Base-by-base conservation (phyloP, 2,797 vertebrate genomes). In the Mastacembelus armatus region DNA sequence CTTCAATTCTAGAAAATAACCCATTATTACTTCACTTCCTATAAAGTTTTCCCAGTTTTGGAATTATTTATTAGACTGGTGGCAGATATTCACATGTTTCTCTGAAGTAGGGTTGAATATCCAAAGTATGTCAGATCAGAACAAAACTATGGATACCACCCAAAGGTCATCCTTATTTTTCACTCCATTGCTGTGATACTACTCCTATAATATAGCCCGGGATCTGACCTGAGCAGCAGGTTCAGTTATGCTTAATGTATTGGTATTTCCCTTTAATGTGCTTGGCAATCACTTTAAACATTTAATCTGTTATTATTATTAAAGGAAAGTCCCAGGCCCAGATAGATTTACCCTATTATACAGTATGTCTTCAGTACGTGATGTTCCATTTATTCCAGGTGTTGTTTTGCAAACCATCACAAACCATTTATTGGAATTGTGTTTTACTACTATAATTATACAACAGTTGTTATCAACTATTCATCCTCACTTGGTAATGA, bases 151-250 rank as follows among this genome's bases (percentile, higher is more conserved):
- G 1, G 80, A 56, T 47, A 81, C 36, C 69, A 80, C 81, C 74
- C 67, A 81, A 55, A 77, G 72, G 81, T 74, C 74, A 71, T 50
- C 10, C 0, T 60, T 77, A 57, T 89, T 83, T 77, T 75, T 77
- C 60, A 73, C 8, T 8, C 68, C 39, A 49, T 2, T 74, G 51
- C 71, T 38, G 66, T 10, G 66, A 72, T 54, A 55, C 43, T 0
- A 1, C 68, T 75, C 36, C 33, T 32, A 35, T 55, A 40, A 66
- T 66, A 54, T n/a, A 63, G 52, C 19, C 32, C 59, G 14, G 27
- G 18, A 15, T n/a, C 57, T 82, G 74, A 74, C 58, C 52, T 50
- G 48, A 72, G 48, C 50, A 42, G 27, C 2, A 1, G 67, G 11
- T 60, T 71, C 29, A 33, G 14, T 62, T 51, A 16, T 68, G 18